Evolutionary conservation across 1,140 invertebrate species (phyloP).

Genomic region (Drosophila prosaltans): DNA sequence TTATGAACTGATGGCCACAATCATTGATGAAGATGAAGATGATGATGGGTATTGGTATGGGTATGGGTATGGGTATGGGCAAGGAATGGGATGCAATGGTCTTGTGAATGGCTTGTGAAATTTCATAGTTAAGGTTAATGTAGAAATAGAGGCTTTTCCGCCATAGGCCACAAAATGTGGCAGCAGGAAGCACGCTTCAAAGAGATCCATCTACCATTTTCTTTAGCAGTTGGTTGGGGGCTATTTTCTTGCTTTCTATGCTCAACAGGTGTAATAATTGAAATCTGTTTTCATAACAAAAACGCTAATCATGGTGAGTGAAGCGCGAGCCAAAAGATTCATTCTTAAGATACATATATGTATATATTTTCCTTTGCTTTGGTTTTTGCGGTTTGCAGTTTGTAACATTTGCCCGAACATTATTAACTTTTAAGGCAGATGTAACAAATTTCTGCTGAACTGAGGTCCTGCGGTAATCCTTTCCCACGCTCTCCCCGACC

Average conservation of each 20-base stretch:
- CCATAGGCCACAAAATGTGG: conserved; percentile 36
- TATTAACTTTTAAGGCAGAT: conserved; percentile 69
- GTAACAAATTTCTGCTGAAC: conserved; percentile 61
- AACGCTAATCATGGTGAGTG: conserved; percentile 69
- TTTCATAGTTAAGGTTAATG: conserved; percentile 1
- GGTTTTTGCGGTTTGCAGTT: conserved; percentile 42
- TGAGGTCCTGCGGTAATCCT: conserved; percentile 21
- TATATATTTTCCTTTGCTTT: conserved; percentile 53
- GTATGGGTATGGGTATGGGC: conserved; percentile 34
- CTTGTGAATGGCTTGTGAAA: conserved; percentile 35
- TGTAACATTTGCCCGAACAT: too few species aligned
- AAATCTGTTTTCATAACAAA: conserved; percentile 61
- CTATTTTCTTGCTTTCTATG: conserved; percentile 20
- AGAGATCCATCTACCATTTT: conserved; percentile 9
- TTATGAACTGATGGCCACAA: conserved; percentile 71
- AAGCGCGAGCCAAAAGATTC: conserved; percentile 40
- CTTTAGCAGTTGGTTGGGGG: conserved; percentile 43
- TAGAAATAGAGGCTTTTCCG: conserved; percentile 28
- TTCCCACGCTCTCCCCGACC: conserved; percentile 67
- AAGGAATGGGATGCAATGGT: conserved; percentile 12
- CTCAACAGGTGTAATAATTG: conserved; percentile 80
- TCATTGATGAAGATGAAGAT: conserved; percentile 62
- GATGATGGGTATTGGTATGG: conserved; percentile 28
- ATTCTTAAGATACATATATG: conserved; percentile 34
- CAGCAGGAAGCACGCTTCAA: conserved; percentile 76